Base-by-base conservation (phyloP, 1,140 invertebrate species). In the Papilio polytes region DNA sequence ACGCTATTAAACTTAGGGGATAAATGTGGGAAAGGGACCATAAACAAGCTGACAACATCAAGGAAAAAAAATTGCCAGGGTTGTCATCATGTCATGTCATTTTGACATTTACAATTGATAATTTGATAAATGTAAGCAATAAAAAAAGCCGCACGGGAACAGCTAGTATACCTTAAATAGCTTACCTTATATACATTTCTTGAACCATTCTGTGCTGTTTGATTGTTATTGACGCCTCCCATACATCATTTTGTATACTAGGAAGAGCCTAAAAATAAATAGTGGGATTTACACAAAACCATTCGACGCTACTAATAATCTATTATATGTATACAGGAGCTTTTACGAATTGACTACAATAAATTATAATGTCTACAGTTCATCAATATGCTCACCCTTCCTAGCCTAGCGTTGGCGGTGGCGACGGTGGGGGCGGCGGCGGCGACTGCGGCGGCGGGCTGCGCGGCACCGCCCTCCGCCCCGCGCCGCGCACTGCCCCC, bases 181-280 rank as follows among this genome's bases (percentile, higher is more conserved):
- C 83, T 91, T 89, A 95, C 95, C 95, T 94, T 84, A 88, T 93
- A 82, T 89, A 91, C 90, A 95, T 94, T 85, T 96, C 96, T 79
- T 96, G 94, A 53, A 96, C 90, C 53, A 96, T 92, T 86, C 96
- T 95, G n/a, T 96, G 96, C 83, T 97, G 96, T 82, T 96, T 95
- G 59, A 97, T 96, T 2, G 96, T 96, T 9, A 97, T 96, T 2
- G 96, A 91, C 7, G 96, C 96, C 87, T 97, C 96, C 96, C 96
- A 97, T 15, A 97, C 96, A 84, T 97, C 96, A 70, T 96, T 96
- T 18, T 95, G 94, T 74, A 93, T 92, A 95, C 94, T 85, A 96
- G 96, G 87, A 48, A 91, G 81, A 36, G 87, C 90, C 88, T 92
- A 85, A 73, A 86, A 85, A 86, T 82, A 73, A 82, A 31, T 31